Percentiles rank a stretch among this genome's conserved stretches.
These are phyloP conservation scores for Macheiramphus alcinus DNA, from an alignment of 2,113 vertebrate genomes.

Conservation along the genomic window DNA sequence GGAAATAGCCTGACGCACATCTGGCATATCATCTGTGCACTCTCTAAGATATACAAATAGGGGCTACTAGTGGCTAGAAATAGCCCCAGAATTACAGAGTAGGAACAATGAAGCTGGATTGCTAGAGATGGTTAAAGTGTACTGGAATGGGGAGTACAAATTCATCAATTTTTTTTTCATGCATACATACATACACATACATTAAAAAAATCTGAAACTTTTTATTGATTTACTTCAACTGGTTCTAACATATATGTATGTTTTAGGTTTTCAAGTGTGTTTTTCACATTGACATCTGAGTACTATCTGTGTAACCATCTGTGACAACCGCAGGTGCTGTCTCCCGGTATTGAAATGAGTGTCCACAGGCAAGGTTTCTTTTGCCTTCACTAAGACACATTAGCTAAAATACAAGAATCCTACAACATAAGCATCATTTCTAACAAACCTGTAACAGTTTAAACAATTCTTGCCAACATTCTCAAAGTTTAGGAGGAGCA, in stretches of 20 bases:
- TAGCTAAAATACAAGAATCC: neutral
- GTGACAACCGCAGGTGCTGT: neutral
- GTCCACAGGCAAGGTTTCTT: neutral
- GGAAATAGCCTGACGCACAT: neutral
- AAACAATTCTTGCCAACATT: neutral
- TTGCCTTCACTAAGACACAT: neutral
- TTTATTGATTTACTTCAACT: neutral
- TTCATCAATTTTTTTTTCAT: neutral
- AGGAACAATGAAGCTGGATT: neutral
- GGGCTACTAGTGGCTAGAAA: neutral
- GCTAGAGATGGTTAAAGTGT: neutral
- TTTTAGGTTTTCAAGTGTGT: neutral
- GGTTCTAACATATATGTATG: fast-evolving
- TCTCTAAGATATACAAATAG: fast-evolving
- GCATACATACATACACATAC: no score
- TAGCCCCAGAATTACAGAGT: neutral
- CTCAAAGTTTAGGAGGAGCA: neutral
- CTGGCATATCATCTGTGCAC: neutral
- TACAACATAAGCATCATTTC: neutral
- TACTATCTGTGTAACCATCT: no score
- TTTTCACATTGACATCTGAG: neutral
- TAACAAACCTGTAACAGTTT: neutral
- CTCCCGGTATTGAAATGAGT: neutral
- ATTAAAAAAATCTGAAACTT: neutral
- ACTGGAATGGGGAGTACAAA: neutral